These are phyloP conservation scores for Coluber constrictor DNA, from an alignment of 2,797 vertebrate species.

Conservation along the genomic window DNA sequence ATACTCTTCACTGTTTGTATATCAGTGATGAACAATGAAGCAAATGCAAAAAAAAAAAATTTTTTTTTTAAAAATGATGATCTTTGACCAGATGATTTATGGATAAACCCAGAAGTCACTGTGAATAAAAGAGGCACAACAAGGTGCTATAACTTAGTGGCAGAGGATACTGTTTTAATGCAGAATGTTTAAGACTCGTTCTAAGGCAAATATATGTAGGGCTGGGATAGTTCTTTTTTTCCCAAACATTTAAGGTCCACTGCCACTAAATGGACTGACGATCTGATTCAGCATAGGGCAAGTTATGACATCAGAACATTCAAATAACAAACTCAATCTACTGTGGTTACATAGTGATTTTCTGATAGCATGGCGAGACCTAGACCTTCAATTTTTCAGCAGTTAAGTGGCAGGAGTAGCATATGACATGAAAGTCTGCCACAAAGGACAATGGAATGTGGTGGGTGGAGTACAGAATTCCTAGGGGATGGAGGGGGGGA, in stretches of 20 bases:
- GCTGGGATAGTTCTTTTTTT: not conserved
- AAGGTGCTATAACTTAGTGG: not conserved
- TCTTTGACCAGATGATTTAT: not conserved
- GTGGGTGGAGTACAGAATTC: constrained; percentile 8
- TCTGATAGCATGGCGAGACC: not conserved
- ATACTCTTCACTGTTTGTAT: not conserved
- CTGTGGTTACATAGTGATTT: not conserved
- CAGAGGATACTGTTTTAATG: not conserved
- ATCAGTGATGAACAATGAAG: not conserved
- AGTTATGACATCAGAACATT: not conserved
- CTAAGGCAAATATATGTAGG: not conserved
- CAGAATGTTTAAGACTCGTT: too few relatives aligned
- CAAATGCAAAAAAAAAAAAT: not conserved
- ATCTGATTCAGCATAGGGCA: not conserved
- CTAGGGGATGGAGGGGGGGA: not conserved
- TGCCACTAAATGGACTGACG: not conserved
- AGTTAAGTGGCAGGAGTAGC: not conserved
- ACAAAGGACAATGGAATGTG: constrained; percentile 17
- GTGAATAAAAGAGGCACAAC: not conserved
- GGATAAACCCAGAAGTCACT: not conserved
- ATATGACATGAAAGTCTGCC: not conserved
- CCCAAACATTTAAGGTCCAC: not conserved
- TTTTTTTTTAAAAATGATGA: not conserved
- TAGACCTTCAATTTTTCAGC: not conserved
- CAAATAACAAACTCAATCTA: not conserved